Conservation (phyloP, 2,113 vertebrate species). For the Microtus oregoni region DNA sequence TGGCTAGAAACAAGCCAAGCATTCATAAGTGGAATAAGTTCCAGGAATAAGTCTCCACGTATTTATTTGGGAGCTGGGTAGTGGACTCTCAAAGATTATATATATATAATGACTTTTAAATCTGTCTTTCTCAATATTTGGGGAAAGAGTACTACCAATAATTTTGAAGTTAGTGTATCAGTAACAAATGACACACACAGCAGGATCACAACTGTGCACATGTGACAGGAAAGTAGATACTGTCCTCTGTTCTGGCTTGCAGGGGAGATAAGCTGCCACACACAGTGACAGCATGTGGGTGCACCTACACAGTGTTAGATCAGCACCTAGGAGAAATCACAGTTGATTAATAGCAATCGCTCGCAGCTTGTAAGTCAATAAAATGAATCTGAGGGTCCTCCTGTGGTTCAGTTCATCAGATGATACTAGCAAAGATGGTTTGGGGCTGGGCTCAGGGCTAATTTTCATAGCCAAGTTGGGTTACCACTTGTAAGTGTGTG, state of each 20-base stretch:
- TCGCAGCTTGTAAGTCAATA: not conserved
- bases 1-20: too few species aligned
- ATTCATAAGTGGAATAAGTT: too few species aligned
- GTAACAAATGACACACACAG: not conserved
- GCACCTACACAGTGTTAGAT: not conserved
- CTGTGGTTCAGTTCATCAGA: not conserved
- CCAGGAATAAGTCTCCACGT: too few species aligned
- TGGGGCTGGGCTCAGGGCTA: not conserved
- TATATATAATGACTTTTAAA: not conserved
- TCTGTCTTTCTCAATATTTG: not conserved
- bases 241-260: not conserved
- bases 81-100: too few species aligned
- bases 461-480: not conserved
- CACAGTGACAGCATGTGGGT: not conserved
- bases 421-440: not conserved
- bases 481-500: not conserved
- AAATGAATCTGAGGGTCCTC: not conserved
- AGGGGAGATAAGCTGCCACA: not conserved
- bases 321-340: not conserved
- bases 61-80: too few species aligned
- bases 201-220: not conserved
- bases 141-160: not conserved
- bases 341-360: not conserved
- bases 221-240: not conserved
- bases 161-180: not conserved